Percentiles rank a stretch among this genome's conserved stretches.
Evolutionary conservation across 2,888 invertebrate genomes (phyloP).

Genomic region (Scelioninae gen. 2): DNA sequence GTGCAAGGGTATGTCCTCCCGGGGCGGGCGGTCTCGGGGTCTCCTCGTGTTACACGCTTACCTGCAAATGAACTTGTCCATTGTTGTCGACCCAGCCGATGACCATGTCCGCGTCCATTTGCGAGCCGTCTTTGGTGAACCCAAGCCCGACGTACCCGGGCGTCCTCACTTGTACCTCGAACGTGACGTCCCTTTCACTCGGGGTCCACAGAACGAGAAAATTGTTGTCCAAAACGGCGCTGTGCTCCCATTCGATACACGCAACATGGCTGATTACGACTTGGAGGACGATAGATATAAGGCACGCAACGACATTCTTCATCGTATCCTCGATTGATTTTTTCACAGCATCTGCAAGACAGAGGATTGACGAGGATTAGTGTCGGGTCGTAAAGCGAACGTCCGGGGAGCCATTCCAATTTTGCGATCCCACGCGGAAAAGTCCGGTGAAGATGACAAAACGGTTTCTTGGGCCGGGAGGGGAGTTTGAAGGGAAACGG

Average conservation of each 20-base stretch:
- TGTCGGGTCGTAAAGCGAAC: not conserved
- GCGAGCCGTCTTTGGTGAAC: constrained; percentile 87
- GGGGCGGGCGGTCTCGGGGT: too few species aligned
- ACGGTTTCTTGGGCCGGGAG: too few species aligned
- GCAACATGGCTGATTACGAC: constrained; percentile 62
- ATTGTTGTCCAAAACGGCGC: constrained; percentile 78
- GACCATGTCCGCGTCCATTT: constrained; percentile 90
- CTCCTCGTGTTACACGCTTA: constrained; percentile 77
- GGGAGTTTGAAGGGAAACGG: too few species aligned
- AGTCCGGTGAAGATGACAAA: too few species aligned
- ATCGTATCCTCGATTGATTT: constrained; percentile 64
- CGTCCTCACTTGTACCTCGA: constrained; percentile 89
- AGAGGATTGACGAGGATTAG: constrained; percentile 26
- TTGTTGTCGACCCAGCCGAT: constrained; percentile 91
- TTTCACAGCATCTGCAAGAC: constrained; percentile 64
- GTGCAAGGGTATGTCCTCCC: too few species aligned
- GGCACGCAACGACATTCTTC: constrained; percentile 68
- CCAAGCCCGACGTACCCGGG: constrained; percentile 92
- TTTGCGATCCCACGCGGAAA: not conserved
- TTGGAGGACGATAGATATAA: constrained; percentile 64
- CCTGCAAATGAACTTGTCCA: constrained; percentile 87
- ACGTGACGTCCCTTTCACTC: constrained; percentile 84
- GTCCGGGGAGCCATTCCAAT: constrained; percentile 5
- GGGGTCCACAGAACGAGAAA: constrained; percentile 85
- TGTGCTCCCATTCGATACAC: constrained; percentile 77